Conservation (phyloP, 2,888 invertebrate genomes). For the Parnassius smintheus region DNA sequence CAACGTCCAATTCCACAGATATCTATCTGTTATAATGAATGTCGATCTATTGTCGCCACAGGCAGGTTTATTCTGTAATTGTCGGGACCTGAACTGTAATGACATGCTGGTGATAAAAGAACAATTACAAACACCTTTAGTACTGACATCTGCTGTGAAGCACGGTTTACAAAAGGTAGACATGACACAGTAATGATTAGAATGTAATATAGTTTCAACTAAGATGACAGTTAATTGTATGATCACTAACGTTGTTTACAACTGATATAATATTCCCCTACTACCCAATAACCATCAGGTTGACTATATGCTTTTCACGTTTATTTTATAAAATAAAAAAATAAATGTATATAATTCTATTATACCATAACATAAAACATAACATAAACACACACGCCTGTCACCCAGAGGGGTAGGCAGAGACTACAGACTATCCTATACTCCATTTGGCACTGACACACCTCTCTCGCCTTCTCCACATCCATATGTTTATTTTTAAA, state of each 20-base stretch:
- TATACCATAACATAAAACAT: too few species aligned
- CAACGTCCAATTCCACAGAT: constrained; percentile 35
- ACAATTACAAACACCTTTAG: constrained; percentile 22
- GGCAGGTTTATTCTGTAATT: constrained; percentile 35
- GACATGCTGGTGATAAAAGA: constrained; percentile 23
- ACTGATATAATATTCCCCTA: too few species aligned
- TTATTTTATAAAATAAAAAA: too few species aligned
- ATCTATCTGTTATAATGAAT: constrained; percentile 47
- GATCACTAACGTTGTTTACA: not conserved
- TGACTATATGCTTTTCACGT: too few species aligned
- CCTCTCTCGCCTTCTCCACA: too few species aligned
- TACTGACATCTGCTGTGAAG: constrained; percentile 25
- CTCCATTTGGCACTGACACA: too few species aligned
- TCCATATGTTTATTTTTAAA: too few species aligned
- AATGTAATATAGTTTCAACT: constrained; percentile 1
- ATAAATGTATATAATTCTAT: too few species aligned
- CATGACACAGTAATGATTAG: not conserved
- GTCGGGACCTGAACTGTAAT: constrained; percentile 22
- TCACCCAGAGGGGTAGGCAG: too few species aligned
- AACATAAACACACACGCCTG: too few species aligned
- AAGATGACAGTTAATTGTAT: not conserved
- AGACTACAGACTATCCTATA: too few species aligned
- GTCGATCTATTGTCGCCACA: constrained; percentile 36
- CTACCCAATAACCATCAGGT: too few species aligned
- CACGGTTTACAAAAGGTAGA: constrained; percentile 20